Percentiles rank a stretch among this genome's conserved stretches.
Conservation (phyloP, 2,113 vertebrate genomes). For the Rhabdornis inornatus region DNA sequence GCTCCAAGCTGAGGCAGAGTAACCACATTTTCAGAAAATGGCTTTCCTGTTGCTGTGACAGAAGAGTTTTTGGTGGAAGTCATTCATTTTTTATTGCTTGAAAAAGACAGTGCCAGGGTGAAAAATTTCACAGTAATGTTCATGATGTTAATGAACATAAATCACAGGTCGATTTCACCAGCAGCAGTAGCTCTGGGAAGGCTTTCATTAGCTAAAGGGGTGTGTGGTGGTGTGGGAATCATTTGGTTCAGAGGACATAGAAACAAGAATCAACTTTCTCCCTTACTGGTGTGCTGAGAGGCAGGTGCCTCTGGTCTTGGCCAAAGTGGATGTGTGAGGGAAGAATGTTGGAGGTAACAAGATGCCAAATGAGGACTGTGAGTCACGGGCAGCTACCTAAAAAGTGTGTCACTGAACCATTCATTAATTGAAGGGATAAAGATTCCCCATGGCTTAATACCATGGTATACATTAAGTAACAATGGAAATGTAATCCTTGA, state of each 20-base stretch:
- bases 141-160: constrained; percentile 29
- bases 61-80: constrained; percentile 41
- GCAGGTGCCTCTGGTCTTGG: not conserved
- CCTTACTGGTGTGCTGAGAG: not conserved
- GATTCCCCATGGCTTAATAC: not conserved
- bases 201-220: not conserved
- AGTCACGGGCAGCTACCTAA: not conserved
- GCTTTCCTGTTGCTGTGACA: constrained; percentile 12
- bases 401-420: not conserved
- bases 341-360: not conserved
- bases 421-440: not conserved
- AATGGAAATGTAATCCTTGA: not conserved
- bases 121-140: constrained; percentile 25
- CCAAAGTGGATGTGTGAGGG: not conserved
- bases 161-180: not conserved
- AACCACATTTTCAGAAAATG: constrained; percentile 24
- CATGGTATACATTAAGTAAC: not conserved
- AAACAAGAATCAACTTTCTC: not conserved
- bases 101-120: not conserved
- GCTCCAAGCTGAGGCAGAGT: not conserved
- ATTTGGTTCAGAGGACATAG: not conserved
- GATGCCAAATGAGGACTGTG: not conserved
- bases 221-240: not conserved
- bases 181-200: not conserved
- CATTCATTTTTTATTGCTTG: constrained; percentile 25